Evolutionary conservation across 2,113 vertebrate genomes (phyloP), one percentile per base, ranked within the genome.

Genomic region (Syngnathus floridae): DNA sequence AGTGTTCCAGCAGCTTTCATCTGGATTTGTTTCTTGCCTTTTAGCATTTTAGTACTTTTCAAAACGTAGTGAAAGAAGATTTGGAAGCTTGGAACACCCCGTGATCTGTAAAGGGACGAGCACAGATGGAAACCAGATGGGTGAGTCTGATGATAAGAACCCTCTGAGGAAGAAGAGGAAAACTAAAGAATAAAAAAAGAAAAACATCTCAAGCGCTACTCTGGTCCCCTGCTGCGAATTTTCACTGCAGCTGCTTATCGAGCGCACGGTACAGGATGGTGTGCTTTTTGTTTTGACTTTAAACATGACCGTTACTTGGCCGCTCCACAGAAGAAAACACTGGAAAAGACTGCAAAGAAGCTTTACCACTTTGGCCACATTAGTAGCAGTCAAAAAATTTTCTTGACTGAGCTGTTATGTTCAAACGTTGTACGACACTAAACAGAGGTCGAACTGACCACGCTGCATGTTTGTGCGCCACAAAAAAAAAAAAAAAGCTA

Each of bases 91-190:
- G 58, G 36, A 21, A 9, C 11, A 22, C 36, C 19, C 8, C 21
- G 12, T 38, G 19, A 21, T 10, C 9, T 59, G 36, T 21, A 40
- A 1, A 57, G 55, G 26, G 55, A 77, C 72, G 75, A 35, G 72
- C 66, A 35, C 22, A 57, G 78, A 86, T 67, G 41, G 71, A 85
- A 84, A 82, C 80, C 84, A 84, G 84, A 86, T 82, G 82, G 69
- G 64, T 62, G 72, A 74, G 75, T 71, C 51, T 40, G 76, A 70
- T 59, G 84, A 86, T 82, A 82, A 84, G 70, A 85, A 36, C 45
- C 62, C 76, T 69, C 65, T 67, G 57, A 6, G 2, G 62, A 62
- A 62, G 59, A 13, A 70, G 10, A 70, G 69, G 64, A 60, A 26
- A 13, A 13, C 46, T 36, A 26, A 66, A 48, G 3, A 52, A 22